phyloP scores from a whole-genome alignment of 2,888 invertebrate species.

The Lottia gigantea region DNA sequence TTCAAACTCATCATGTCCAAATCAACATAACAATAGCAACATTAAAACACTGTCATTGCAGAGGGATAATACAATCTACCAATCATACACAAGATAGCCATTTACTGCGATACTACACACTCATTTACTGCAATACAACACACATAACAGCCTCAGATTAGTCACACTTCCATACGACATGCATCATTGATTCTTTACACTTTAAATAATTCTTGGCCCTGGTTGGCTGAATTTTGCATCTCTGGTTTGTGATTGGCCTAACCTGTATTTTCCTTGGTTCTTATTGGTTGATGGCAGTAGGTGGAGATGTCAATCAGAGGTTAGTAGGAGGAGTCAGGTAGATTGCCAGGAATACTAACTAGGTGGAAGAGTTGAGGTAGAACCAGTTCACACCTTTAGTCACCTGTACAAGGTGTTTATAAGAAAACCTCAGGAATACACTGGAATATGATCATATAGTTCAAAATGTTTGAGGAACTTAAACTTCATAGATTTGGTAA shows the following conservation, averaged over 20 bases:
- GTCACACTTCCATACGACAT: background rate
- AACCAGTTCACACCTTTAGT: background rate
- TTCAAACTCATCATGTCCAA: background rate
- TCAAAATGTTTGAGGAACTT: slow-evolving; percentile 7
- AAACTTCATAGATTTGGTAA: slow-evolving; percentile 7
- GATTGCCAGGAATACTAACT: background rate
- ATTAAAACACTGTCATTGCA: background rate
- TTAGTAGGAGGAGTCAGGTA: background rate
- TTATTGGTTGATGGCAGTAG: background rate
- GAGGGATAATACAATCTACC: slow-evolving; percentile 1
- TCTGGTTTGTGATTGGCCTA: background rate
- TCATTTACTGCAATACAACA: background rate
- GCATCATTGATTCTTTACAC: slow-evolving; percentile 1
- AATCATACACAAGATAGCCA: slow-evolving; percentile 4
- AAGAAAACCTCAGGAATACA: background rate
- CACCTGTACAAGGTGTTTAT: background rate
- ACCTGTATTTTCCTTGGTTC: background rate
- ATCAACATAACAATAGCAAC: slow-evolving; percentile 5
- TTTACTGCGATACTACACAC: background rate
- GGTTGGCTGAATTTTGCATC: background rate
- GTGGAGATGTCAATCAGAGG: background rate
- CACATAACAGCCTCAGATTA: background rate
- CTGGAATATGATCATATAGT: background rate
- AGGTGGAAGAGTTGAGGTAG: background rate
- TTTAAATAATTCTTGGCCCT: background rate